These are phyloP conservation scores for Lordiphosa stackelbergi DNA, from an alignment of 1,140 invertebrate species.

Conservation along the genomic window DNA sequence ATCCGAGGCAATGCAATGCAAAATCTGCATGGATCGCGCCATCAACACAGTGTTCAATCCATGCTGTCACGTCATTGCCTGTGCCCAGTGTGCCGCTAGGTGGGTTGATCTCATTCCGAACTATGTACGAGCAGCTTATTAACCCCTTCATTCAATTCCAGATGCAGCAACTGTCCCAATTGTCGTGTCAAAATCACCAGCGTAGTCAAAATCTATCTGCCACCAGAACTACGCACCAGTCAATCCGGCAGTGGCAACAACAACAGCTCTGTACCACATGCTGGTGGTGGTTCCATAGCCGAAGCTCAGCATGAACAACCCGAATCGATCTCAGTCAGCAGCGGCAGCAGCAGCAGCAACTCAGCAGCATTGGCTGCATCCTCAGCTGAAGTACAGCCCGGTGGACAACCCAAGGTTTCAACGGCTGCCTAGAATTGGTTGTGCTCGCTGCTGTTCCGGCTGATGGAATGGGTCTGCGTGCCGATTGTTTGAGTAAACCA, in stretches of 20 bases:
- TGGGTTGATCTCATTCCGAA: no score
- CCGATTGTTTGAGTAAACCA: slow-evolving; percentile 59
- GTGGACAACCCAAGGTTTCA: slow-evolving; percentile 46
- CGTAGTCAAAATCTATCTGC: slow-evolving; percentile 81
- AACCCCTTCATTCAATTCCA: slow-evolving; percentile 61
- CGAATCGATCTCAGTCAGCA: slow-evolving; percentile 18
- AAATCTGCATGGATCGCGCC: slow-evolving; percentile 89
- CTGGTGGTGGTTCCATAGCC: neutral
- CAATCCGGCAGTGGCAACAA: slow-evolving; percentile 34
- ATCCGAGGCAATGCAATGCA: slow-evolving; percentile 86
- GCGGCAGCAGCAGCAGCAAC: neutral
- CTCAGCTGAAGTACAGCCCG: slow-evolving; percentile 13
- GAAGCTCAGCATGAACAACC: slow-evolving; percentile 20
- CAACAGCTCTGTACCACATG: slow-evolving; percentile 9
- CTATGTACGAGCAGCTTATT: no score
- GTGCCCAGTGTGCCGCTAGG: slow-evolving; percentile 83
- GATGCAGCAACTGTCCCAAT: slow-evolving; percentile 86
- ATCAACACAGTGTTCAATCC: slow-evolving; percentile 90
- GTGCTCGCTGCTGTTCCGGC: slow-evolving; percentile 72
- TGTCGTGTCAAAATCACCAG: slow-evolving; percentile 85
- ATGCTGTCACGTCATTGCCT: slow-evolving; percentile 89
- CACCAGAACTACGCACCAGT: slow-evolving; percentile 79
- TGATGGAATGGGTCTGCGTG: slow-evolving; percentile 75
- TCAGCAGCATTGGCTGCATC: neutral
- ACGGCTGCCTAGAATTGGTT: slow-evolving; percentile 74